These are phyloP conservation scores for Chunga burmeisteri DNA, from an alignment of 2,113 vertebrate genomes.

Conservation along the genomic window DNA sequence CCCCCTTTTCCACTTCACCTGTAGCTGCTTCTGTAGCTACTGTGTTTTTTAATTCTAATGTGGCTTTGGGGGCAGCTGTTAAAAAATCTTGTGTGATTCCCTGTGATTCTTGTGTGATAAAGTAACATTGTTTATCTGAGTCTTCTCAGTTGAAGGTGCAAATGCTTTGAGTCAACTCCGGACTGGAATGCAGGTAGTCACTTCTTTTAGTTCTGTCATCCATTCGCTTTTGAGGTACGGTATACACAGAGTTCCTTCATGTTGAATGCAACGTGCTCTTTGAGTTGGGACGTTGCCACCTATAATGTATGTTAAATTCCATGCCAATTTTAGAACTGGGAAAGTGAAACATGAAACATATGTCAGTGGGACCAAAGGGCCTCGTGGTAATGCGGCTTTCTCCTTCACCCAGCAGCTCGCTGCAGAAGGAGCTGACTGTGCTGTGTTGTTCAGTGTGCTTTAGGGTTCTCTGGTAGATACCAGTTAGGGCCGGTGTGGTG, in stretches of 20 bases:
- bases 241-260: accelerated
- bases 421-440: background rate
- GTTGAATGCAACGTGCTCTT: accelerated
- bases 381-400: accelerated
- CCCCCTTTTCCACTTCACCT: background rate
- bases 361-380: background rate
- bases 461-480: too few relatives aligned
- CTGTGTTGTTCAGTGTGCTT: background rate
- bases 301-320: background rate
- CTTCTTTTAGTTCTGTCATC: background rate
- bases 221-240: background rate
- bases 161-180: background rate
- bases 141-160: background rate
- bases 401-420: background rate
- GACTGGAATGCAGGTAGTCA: background rate
- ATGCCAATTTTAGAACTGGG: background rate
- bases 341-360: background rate
- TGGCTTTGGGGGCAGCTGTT: background rate
- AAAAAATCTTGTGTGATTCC: background rate
- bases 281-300: background rate
- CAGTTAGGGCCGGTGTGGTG: background rate
- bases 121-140: background rate
- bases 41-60: background rate
- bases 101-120: background rate
- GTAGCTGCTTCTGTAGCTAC: background rate